Evolutionary conservation across 1,140 invertebrate species (phyloP), one percentile per base, ranked within the genome.

Genomic region (Drosophila truncata): DNA sequence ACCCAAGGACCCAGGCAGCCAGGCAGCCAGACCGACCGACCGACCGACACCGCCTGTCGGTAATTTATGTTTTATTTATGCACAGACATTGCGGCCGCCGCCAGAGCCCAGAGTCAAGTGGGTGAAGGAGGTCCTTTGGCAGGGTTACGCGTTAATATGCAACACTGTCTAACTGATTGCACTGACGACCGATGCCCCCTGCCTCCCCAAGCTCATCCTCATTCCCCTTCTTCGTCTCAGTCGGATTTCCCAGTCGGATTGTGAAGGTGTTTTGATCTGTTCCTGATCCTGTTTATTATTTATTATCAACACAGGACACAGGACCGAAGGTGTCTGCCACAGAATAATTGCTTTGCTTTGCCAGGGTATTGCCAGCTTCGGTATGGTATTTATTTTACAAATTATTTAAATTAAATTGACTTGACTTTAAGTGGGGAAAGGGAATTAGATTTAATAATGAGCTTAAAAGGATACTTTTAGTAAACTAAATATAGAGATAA

Each of bases 41-140:
- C 25, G 50, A 33, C 49, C 31, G 41, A 64, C 50, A 57, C 70
- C 61, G 82, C 74, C 83, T 86, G 83, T 87, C 70, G 65, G 79
- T 86, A 87, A 86, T 86, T 86, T 86, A 86, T 86, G 82, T 80
- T 78, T 86, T 86, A 86, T 87, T 86, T 86, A 86, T 86, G 83
- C 82, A 82, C 79, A 86, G 83, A 82, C 82, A 85, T 85, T 81
- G 82, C 81, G 77, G 63, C 58, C 50, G 55, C 50, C 61, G 67
- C 55, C 39, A 31, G 44, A 57, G 58, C 27, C 27, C 37, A 20
- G 44, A 60, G 58, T 60, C 27, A 41, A 64, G 60, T 60, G 25
- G 60, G 25, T 23, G 52, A 7, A 35, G 39, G 20, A 47, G 55
- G 37, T 35, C 31, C 49, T 39, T 46, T 23, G 61, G 61, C 44